Conservation (phyloP, 2,797 vertebrate genomes). For the Acropternis orthonyx region DNA sequence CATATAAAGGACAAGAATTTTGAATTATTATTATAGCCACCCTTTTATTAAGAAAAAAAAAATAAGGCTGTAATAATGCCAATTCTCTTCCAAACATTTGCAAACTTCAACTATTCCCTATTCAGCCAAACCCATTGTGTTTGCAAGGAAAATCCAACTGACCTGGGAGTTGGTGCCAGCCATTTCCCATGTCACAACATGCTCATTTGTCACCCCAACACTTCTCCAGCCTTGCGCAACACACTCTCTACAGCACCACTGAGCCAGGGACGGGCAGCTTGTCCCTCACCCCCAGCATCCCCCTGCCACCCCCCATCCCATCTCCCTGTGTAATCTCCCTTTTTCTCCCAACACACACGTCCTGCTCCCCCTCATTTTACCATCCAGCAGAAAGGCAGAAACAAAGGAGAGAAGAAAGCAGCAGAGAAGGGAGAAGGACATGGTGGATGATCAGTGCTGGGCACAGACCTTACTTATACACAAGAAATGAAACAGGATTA, state of each 20-base stretch:
- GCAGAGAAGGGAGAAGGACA: neutral
- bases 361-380: neutral
- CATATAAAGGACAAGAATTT: neutral
- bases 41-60: neutral
- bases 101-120: neutral
- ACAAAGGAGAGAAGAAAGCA: neutral
- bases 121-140: slow-evolving; percentile 3
- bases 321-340: neutral
- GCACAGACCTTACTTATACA: neutral
- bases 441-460: neutral
- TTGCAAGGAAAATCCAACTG: slow-evolving; percentile 4
- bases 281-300: neutral
- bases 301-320: neutral
- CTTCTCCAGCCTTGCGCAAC: neutral
- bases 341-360: neutral
- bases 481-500: neutral
- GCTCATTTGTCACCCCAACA: neutral
- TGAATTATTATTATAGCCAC: neutral
- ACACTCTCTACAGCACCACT: fast-evolving
- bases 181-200: neutral
- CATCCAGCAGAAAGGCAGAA: neutral
- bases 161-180: neutral
- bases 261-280: neutral
- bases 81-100: neutral
- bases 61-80: neutral